These are phyloP conservation scores for Onchidella celtica DNA, from an alignment of 2,888 invertebrate species.

Conservation along the genomic window DNA sequence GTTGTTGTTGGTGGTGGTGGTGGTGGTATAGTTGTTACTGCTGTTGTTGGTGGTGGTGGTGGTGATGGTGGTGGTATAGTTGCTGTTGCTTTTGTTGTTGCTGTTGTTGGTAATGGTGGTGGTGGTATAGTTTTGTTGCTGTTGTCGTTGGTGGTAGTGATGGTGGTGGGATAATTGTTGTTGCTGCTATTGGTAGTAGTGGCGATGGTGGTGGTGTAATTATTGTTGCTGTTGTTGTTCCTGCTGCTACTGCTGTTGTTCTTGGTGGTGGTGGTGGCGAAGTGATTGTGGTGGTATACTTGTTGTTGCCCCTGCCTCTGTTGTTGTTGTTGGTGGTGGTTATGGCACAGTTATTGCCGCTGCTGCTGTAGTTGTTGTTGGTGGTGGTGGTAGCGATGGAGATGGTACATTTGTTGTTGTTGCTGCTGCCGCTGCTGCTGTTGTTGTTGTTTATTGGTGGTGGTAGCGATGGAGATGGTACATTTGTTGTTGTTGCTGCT, in stretches of 20 bases:
- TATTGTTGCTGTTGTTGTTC: background rate
- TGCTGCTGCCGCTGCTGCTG: background rate
- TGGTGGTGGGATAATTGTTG: background rate
- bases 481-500: background rate
- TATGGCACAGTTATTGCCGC: no score
- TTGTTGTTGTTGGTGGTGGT: background rate
- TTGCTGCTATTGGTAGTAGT: slow-evolving; percentile 2
- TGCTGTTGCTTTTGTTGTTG: background rate
- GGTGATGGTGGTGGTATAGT: background rate
- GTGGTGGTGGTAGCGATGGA: background rate
- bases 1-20: no score
- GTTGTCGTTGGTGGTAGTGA: background rate
- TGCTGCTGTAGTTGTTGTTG: background rate
- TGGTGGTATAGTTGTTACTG: no score
- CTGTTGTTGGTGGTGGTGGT: background rate
- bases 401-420: background rate
- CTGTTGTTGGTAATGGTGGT: background rate
- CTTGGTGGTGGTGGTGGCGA: background rate
- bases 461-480: background rate
- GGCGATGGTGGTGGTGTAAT: background rate
- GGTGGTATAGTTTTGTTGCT: background rate
- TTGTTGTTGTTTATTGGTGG: background rate
- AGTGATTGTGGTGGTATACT: background rate
- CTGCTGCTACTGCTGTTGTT: slow-evolving; percentile 3
- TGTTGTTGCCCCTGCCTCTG: background rate